phyloP scores from a whole-genome alignment of 2,888 invertebrate species.

The Sinelater perroti region DNA sequence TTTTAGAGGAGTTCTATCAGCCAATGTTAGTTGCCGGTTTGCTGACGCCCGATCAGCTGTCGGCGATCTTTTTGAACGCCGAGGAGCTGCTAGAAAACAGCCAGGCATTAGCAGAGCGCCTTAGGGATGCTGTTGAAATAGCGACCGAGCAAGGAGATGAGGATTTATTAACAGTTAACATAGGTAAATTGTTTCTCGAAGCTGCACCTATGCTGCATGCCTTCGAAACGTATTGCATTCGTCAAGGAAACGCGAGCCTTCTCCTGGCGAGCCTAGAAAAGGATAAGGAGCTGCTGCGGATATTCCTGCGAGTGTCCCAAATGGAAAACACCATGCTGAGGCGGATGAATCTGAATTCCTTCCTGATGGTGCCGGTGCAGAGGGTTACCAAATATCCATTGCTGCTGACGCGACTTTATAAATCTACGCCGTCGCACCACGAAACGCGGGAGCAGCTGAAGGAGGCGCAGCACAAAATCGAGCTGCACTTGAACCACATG shows the following conservation, averaged over 20 bases:
- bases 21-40: conserved; percentile 94
- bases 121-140: conserved; percentile 87
- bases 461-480: conserved; percentile 91
- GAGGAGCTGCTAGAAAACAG: conserved; percentile 91
- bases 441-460: conserved; percentile 85
- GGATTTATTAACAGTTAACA: conserved; percentile 87
- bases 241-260: conserved; percentile 89
- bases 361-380: conserved; percentile 97
- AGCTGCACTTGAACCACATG: conserved; percentile 92
- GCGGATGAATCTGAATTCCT: conserved; percentile 97
- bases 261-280: conserved; percentile 90
- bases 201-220: conserved; percentile 93
- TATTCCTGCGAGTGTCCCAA: conserved; percentile 94
- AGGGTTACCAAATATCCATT: conserved; percentile 96
- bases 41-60: conserved; percentile 88
- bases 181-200: conserved; percentile 90
- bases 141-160: conserved; percentile 83
- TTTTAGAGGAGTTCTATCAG: conserved; percentile 91
- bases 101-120: conserved; percentile 83
- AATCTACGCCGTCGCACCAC: conserved; percentile 86
- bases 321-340: conserved; percentile 94
- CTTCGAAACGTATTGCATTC: conserved; percentile 94
- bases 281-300: conserved; percentile 91
- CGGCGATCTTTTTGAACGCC: conserved; percentile 91
- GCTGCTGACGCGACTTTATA: conserved; percentile 86